Evolutionary conservation across 2,888 invertebrate species (phyloP), one percentile per base, ranked within the genome.

Genomic region (Junonia oenone): DNA sequence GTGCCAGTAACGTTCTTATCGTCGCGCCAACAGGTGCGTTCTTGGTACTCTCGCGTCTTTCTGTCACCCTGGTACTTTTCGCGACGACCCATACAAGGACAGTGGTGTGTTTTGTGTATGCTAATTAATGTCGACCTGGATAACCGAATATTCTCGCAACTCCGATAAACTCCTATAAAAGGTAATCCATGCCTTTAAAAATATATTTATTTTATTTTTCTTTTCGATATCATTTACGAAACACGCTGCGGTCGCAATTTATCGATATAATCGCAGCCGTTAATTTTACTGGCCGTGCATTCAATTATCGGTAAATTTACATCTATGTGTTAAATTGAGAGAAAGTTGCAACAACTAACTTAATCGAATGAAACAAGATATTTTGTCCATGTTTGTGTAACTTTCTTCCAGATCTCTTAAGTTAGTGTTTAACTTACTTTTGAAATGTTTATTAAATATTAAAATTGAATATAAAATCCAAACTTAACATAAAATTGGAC

Each of bases 21-120:
- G 83, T 72, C 84, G 85, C 78, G 76, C 79, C 69, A 83, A 80
- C 87, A 87, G 86, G 88, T 88, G 88, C 78, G 71, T 75, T 80
- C 72, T 71, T 67, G 66, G 72, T 50, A 52, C 75, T 76, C 71
- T 70, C 70, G 68, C 68, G 71, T 64, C 69, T 55, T 72, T 77
- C 73, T 82, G 76, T 61, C 62, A 54, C 63, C 76, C 81, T 67
- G 69, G 66, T 76, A 69, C 65, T 63, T 66, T 65, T 65, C 64
- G 62, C 64, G 67, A 69, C 66, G 66, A 62, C 63, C 37, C 64
- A 63, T 66, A 70, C 67, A 73, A 70, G 68, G 68, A 61, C 58
- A 62, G 72, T 76, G 71, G 72, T 76, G 73, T 63, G 73, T 63
- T 72, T 67, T 71, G 75, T 75, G 66, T 63, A 63, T 68, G 65